These are phyloP conservation scores for Muntiacus muntjak DNA, from an alignment of 2,113 vertebrate genomes.

Conservation along the genomic window DNA sequence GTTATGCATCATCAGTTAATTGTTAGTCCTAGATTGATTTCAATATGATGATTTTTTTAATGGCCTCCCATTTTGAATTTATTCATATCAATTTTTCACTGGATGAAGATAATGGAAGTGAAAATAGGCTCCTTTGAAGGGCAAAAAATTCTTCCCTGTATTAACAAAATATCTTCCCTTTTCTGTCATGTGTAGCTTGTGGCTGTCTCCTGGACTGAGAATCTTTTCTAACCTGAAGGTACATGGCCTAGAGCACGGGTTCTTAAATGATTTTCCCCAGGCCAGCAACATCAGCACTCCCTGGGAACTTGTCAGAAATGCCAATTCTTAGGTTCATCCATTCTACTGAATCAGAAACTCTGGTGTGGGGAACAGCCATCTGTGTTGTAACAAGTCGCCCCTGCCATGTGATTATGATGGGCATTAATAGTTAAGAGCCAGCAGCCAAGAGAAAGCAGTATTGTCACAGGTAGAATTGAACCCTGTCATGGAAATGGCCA, in stretches of 20 bases:
- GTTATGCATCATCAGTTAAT: neutral
- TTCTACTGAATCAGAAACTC: neutral
- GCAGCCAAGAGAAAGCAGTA: neutral
- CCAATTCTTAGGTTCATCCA: neutral
- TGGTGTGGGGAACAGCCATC: neutral
- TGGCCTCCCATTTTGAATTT: neutral
- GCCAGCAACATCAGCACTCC: neutral
- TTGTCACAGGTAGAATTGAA: neutral
- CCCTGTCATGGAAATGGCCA: neutral
- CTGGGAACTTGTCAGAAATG: neutral
- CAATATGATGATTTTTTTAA: neutral
- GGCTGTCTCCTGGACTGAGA: neutral
- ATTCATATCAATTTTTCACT: neutral
- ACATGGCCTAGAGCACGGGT: neutral
- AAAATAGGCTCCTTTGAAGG: neutral
- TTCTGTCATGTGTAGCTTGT: neutral
- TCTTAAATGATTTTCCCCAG: neutral
- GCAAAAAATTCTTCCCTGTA: neutral
- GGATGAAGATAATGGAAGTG: neutral
- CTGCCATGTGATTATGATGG: neutral
- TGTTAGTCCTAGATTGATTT: neutral
- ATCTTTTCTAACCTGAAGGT: neutral
- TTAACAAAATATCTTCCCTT: neutral
- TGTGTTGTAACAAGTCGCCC: neutral
- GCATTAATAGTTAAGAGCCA: neutral